Evolutionary conservation across 1,140 invertebrate genomes (phyloP).

Genomic region (Macrostomum lignano): DNA sequence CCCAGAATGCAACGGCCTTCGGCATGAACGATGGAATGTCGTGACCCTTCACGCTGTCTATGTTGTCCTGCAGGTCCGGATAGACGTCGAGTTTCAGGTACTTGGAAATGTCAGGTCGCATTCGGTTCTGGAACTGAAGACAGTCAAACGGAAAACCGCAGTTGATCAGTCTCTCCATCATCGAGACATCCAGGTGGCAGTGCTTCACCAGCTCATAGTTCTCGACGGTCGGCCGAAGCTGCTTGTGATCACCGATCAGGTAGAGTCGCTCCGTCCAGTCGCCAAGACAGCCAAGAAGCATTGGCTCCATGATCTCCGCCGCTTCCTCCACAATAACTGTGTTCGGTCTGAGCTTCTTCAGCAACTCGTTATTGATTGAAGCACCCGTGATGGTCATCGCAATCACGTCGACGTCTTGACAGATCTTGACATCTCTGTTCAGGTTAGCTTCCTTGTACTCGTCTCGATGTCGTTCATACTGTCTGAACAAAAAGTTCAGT

Average conservation of each 20-base stretch:
- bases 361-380: neutral
- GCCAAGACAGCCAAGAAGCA: neutral
- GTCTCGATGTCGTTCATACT: no score
- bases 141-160: neutral
- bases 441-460: no score
- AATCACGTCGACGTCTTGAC: no score
- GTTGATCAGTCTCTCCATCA: constrained; percentile 7
- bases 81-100: no score
- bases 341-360: neutral
- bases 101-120: no score
- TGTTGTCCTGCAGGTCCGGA: no score
- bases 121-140: constrained; percentile 2
- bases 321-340: constrained; percentile 6
- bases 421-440: no score
- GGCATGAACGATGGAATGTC: no score
- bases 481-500: no score
- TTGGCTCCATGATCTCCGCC: constrained; percentile 5
- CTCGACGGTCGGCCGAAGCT: constrained; percentile 4
- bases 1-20: no score
- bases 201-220: constrained; percentile 4
- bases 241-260: constrained; percentile 6
- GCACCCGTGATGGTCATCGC: no score
- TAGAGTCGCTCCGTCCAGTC: constrained; percentile 3
- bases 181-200: constrained; percentile 6
- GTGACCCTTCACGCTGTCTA: no score